Conservation (phyloP, 1,140 invertebrate species). For the Lasaia peninsularis region DNA sequence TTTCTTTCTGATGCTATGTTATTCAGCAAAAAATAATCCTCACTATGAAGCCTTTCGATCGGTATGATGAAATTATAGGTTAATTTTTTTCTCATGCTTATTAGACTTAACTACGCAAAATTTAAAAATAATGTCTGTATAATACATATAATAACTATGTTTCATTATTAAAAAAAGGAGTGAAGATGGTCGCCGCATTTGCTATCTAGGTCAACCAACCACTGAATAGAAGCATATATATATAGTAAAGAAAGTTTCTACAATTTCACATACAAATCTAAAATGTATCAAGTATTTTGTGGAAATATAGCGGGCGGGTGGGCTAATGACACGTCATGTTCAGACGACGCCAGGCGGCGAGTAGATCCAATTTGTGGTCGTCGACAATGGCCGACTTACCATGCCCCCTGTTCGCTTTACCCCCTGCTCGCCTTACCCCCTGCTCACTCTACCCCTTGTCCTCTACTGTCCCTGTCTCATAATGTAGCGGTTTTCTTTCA, state of each 20-base stretch:
- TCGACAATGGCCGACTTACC: conserved; percentile 13
- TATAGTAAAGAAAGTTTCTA: background rate
- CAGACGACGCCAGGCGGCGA: conserved; percentile 13
- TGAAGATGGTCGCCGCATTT: no score
- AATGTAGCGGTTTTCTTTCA: background rate
- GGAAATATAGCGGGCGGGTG: conserved; percentile 5
- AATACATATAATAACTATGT: no score
- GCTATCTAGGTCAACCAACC: no score
- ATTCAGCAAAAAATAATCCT: no score
- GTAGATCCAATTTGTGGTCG: conserved; percentile 24
- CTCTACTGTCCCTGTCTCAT: background rate
- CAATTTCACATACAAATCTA: background rate
- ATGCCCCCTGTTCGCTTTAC: background rate
- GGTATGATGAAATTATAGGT: no score
- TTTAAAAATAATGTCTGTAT: no score
- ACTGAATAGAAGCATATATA: no score
- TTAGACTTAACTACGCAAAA: no score
- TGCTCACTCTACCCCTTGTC: background rate
- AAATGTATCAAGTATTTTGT: conserved; percentile 6
- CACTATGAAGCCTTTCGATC: no score
- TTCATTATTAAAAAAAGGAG: no score
- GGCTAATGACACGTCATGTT: conserved; percentile 22
- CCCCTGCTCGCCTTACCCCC: background rate
- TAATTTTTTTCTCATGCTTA: no score
- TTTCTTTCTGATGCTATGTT: no score